A percentile compares a stretch with the other conserved stretches of the same genome.
Conservation (phyloP, 1,140 invertebrate genomes). For the Chrysomallon squamiferum region DNA sequence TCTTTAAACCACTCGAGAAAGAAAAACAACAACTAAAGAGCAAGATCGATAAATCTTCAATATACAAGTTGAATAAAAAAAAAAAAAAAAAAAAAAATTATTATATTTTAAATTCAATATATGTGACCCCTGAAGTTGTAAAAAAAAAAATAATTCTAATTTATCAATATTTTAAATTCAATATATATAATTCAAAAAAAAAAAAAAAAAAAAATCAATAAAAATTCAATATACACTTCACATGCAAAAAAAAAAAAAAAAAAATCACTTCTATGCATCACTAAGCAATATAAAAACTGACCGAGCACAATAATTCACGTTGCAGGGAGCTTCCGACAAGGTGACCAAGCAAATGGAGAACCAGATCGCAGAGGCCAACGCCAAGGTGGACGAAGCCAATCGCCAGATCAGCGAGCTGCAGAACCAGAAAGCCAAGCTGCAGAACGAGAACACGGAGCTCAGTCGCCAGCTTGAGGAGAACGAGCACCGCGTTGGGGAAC, state of each 20-base stretch:
- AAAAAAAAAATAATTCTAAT: not conserved
- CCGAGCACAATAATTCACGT: not conserved
- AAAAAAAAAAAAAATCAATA: no score
- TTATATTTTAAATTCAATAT: not conserved
- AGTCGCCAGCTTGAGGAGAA: constrained; percentile 89
- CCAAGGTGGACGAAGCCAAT: constrained; percentile 79
- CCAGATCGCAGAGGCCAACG: constrained; percentile 92
- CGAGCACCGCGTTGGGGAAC: constrained; percentile 93
- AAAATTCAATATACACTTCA: no score
- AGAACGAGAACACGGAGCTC: constrained; percentile 94
- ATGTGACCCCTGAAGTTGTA: not conserved
- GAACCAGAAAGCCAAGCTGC: constrained; percentile 40
- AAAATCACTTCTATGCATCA: not conserved
- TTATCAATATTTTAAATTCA: not conserved
- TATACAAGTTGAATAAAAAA: not conserved
- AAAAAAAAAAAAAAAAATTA: not conserved
- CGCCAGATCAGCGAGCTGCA: constrained; percentile 49
- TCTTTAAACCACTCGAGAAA: constrained; percentile 95
- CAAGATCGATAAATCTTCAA: constrained; percentile 70
- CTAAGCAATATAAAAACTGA: not conserved
- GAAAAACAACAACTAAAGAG: constrained; percentile 95
- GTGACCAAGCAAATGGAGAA: constrained; percentile 93
- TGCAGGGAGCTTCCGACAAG: constrained; percentile 92
- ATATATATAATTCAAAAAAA: no score
- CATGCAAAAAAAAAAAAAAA: no score